phyloP scores from a whole-genome alignment of 1,140 invertebrate genomes.

The Halesus radiatus region DNA sequence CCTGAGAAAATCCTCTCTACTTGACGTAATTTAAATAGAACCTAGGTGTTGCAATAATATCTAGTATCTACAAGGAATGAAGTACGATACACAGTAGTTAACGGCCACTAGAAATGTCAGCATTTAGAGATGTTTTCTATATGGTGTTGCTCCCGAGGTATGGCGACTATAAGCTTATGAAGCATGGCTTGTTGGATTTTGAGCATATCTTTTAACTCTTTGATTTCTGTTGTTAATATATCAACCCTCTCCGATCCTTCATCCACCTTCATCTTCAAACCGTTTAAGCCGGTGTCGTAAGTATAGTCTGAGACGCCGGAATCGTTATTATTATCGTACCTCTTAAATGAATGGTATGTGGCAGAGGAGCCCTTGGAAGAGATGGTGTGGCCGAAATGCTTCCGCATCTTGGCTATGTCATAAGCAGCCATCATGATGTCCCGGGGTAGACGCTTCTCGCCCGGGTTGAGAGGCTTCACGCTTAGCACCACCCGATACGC shows the following conservation, averaged over 20 bases:
- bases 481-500: slow-evolving; percentile 83
- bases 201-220: slow-evolving; percentile 74
- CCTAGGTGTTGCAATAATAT: no score
- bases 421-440: slow-evolving; percentile 83
- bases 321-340: slow-evolving; percentile 75
- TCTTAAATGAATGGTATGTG: slow-evolving; percentile 73
- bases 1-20: background rate
- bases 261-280: slow-evolving; percentile 74
- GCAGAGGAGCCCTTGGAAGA: slow-evolving; percentile 73
- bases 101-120: background rate
- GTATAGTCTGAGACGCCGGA: slow-evolving; percentile 69
- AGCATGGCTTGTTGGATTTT: slow-evolving; percentile 68
- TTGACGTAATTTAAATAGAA: background rate
- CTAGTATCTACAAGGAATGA: no score
- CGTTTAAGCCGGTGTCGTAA: slow-evolving; percentile 66
- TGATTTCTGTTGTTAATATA: slow-evolving; percentile 73
- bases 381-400: slow-evolving; percentile 76
- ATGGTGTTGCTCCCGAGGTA: slow-evolving; percentile 46
- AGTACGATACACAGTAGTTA: no score
- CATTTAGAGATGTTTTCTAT: slow-evolving; percentile 39
- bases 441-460: slow-evolving; percentile 82
- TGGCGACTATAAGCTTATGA: slow-evolving; percentile 64
- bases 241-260: slow-evolving; percentile 75
- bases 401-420: slow-evolving; percentile 80
- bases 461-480: slow-evolving; percentile 84